phyloP scores from a whole-genome alignment of 2,888 invertebrate genomes.

The Sicus ferrugineus region DNA sequence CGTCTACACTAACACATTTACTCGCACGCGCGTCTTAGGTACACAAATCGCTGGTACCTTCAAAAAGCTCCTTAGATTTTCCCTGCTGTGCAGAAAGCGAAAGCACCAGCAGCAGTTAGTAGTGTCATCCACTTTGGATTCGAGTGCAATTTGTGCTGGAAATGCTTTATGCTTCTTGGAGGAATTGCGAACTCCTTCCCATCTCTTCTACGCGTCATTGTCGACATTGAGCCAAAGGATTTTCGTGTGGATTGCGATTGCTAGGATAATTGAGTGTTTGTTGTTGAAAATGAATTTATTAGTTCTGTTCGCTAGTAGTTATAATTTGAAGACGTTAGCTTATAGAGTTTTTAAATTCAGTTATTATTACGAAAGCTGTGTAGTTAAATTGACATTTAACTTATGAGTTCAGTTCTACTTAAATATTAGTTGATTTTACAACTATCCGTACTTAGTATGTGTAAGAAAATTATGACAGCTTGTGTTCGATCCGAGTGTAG shows the following conservation, averaged over 20 bases:
- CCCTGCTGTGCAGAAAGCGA: conserved; percentile 32
- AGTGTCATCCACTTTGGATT: not conserved
- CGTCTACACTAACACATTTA: not conserved
- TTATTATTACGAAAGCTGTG: conserved; percentile 10
- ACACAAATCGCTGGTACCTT: not conserved
- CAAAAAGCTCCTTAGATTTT: not conserved
- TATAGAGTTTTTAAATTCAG: conserved; percentile 21
- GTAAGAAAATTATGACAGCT: conserved; percentile 44
- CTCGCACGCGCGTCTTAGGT: conserved; percentile 10
- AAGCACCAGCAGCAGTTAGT: conserved; percentile 44
- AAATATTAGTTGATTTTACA: conserved; percentile 51
- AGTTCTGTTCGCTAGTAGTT: not conserved
- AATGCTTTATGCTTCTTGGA: not conserved
- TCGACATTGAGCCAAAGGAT: conserved; percentile 25
- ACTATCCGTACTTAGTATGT: conserved; percentile 45
- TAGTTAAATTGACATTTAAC: conserved; percentile 39
- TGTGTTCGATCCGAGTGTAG: conserved; percentile 21
- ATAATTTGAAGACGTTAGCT: conserved; percentile 49
- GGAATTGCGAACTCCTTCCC: not conserved
- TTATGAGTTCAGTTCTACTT: conserved; percentile 55
- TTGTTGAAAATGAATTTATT: conserved; percentile 31
- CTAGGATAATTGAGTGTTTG: conserved; percentile 41
- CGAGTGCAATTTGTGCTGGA: conserved; percentile 1
- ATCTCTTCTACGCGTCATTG: not conserved
- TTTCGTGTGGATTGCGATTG: conserved; percentile 28